Percentiles rank a stretch among this genome's conserved stretches.
These are phyloP conservation scores for Nyleta sp. DNA, from an alignment of 2,888 invertebrate genomes.

Conservation along the genomic window DNA sequence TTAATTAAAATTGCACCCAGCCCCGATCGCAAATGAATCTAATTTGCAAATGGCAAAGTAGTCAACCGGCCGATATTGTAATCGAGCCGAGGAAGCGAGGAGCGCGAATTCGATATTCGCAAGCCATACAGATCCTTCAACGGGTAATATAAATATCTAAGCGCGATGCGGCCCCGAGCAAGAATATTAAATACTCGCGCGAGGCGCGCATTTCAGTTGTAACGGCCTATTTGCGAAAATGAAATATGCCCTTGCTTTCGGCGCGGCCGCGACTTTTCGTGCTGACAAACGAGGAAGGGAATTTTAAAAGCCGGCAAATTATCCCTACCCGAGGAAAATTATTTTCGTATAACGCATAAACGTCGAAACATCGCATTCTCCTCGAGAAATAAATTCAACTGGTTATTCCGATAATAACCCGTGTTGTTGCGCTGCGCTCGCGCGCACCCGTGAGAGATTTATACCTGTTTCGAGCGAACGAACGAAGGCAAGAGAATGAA, in stretches of 20 bases:
- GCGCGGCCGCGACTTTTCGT: slow-evolving; percentile 51
- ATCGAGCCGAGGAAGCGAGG: not conserved
- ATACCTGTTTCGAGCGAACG: slow-evolving; percentile 57
- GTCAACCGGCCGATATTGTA: slow-evolving; percentile 6
- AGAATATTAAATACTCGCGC: slow-evolving; percentile 55
- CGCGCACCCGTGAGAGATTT: slow-evolving; percentile 62
- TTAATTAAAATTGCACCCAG: slow-evolving; percentile 24
- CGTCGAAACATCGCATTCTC: slow-evolving; percentile 64
- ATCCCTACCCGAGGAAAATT: slow-evolving; percentile 61
- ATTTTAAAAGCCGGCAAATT: slow-evolving; percentile 64
- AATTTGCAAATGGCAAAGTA: slow-evolving; percentile 19
- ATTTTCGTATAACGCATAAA: slow-evolving; percentile 66
- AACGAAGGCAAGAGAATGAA: slow-evolving; percentile 57
- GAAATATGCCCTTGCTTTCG: slow-evolving; percentile 62
- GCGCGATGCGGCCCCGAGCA: slow-evolving; percentile 36
- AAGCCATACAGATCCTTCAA: slow-evolving; percentile 24
- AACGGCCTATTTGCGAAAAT: slow-evolving; percentile 59
- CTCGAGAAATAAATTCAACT: slow-evolving; percentile 65
- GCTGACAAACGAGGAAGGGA: slow-evolving; percentile 63
- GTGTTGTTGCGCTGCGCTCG: slow-evolving; percentile 63
- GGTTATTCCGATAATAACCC: slow-evolving; percentile 67
- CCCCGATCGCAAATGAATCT: not conserved
- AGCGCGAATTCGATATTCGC: slow-evolving; percentile 30
- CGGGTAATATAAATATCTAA: slow-evolving; percentile 53
- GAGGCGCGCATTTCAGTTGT: slow-evolving; percentile 40